phyloP scores from a whole-genome alignment of 2,113 vertebrate genomes.

The Plestiodon gilberti region DNA sequence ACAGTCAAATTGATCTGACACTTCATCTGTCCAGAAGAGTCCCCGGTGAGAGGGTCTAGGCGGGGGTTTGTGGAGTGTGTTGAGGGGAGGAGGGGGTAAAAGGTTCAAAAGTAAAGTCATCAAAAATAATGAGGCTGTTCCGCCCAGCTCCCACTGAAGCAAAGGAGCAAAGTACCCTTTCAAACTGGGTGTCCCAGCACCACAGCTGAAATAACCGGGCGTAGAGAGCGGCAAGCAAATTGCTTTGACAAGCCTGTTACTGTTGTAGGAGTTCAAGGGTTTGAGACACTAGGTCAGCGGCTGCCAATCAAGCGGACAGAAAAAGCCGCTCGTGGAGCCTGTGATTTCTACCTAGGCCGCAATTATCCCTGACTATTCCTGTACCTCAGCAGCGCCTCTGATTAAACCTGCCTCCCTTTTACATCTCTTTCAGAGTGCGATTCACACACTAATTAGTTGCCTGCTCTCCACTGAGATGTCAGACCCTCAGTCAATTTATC shows the following conservation, averaged over 20 bases:
- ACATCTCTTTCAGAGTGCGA: constrained; percentile 89
- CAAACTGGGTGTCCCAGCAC: constrained; percentile 71
- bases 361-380: constrained; percentile 85
- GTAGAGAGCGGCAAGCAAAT: constrained; percentile 79
- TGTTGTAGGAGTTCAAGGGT: constrained; percentile 81
- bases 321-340: constrained; percentile 80
- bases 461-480: constrained; percentile 89
- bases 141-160: constrained; percentile 67
- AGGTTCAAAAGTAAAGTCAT: constrained; percentile 75
- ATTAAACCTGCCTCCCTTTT: constrained; percentile 87
- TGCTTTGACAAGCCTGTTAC: constrained; percentile 81
- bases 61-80: constrained; percentile 11
- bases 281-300: constrained; percentile 80
- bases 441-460: constrained; percentile 92
- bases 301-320: constrained; percentile 84
- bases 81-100: neutral
- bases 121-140: constrained; percentile 77
- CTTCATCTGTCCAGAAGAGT: constrained; percentile 50
- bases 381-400: constrained; percentile 82
- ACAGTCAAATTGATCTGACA: constrained; percentile 63
- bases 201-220: constrained; percentile 76
- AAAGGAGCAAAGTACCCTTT: constrained; percentile 69
- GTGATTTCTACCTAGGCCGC: constrained; percentile 85
- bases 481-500: constrained; percentile 91
- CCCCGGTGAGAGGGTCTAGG: constrained; percentile 16